Evolutionary conservation across 2,113 vertebrate species (phyloP), one percentile per base, ranked within the genome.

Genomic region (Ctenomys sociabilis): DNA sequence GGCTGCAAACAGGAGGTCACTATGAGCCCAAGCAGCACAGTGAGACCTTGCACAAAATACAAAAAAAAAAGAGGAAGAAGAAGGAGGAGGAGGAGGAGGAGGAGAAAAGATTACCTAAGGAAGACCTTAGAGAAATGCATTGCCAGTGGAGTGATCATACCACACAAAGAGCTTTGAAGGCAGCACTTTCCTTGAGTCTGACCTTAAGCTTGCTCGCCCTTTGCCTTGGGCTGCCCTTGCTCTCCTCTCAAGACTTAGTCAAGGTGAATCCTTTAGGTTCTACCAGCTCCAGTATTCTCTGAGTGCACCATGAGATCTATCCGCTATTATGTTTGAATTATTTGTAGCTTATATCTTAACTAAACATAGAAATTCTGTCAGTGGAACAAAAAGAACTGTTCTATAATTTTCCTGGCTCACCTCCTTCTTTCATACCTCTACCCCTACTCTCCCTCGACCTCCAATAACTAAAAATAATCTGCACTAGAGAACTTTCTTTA

Each of bases 301-400:
- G 13, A 54, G 59, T 85, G 37, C 17, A 80, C 22, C 59, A 19
- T 66, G 22, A 19, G 16, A 78, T 78, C 45, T 78, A 63, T 73
- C 45, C 80, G n/a, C 22, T 63, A 5, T 90, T 78, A 75, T 3
- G 1, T 32, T 13, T 80, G 21, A 94, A 90, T 96, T 70, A 90
- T 88, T 90, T 87, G 16, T 75, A 85, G 75, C 28, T 85, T 77
- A 32, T 68, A 64, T 78, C 78, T 84, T 94, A 59, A 77, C 40
- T 26, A 57, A 59, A 85, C 37, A 80, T 32, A 35, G n/a, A 87
- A 19, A 61, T 1, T 70, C 32, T 89, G 9, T 13, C 22, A 21
- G n/a, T 32, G 10, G 24, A 8, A 24, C 17, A 73, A 24, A 73
- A 11, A 57, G 9, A 57, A 59, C 11, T 12, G 5, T 19, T 45